A percentile compares a stretch with the other conserved stretches of the same genome.
phyloP scores from a whole-genome alignment of 2,113 vertebrate species.

The Castor canadensis region DNA sequence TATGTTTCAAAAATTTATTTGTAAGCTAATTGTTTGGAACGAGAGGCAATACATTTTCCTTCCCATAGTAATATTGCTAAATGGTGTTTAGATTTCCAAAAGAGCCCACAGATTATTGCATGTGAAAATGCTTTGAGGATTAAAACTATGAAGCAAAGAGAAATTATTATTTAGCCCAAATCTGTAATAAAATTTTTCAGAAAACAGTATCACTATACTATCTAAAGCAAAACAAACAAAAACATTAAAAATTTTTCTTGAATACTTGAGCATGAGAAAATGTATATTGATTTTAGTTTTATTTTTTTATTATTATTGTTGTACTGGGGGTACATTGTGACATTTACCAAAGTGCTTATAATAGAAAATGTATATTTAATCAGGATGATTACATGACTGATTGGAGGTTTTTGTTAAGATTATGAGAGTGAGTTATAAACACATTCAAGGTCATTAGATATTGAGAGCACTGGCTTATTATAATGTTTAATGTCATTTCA shows the following conservation, averaged over 20 bases:
- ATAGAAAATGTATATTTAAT: conserved; percentile 48
- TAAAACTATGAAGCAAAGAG: conserved; percentile 49
- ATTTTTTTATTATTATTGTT: no score
- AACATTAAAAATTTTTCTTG: conserved; percentile 4
- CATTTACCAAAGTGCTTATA: no score
- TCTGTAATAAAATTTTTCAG: conserved; percentile 28
- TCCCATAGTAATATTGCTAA: conserved; percentile 23
- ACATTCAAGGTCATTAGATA: background rate
- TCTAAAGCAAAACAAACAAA: conserved; percentile 31
- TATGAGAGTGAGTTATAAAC: background rate
- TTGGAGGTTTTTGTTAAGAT: background rate
- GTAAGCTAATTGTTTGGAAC: conserved; percentile 51
- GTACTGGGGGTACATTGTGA: no score
- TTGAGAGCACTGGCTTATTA: background rate
- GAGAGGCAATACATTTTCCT: conserved; percentile 25
- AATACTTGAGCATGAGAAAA: conserved; percentile 30
- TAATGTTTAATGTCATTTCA: conserved; percentile 28
- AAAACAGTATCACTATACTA: background rate
- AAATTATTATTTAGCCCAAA: conserved; percentile 33
- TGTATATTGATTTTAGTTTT: no score
- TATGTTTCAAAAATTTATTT: conserved; percentile 34
- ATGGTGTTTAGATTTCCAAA: background rate
- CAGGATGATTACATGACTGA: conserved; percentile 2
- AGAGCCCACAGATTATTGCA: background rate
- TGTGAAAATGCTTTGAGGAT: conserved; percentile 15